Evolutionary conservation across 2,888 invertebrate genomes (phyloP).

Genomic region (Rotaria sp.): DNA sequence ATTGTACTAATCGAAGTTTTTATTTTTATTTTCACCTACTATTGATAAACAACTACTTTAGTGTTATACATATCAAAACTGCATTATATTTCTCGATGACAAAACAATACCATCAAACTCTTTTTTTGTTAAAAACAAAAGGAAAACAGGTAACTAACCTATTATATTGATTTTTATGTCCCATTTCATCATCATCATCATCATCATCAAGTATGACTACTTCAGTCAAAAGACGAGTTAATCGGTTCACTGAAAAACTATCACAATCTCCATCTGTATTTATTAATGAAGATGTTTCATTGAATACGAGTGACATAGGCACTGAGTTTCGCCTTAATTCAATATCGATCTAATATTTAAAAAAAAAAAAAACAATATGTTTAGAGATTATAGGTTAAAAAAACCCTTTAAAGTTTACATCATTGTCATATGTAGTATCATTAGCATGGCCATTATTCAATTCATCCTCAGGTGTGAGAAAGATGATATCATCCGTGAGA

Average conservation of each 20-base stretch:
- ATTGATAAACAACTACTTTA: no score
- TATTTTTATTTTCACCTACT: no score
- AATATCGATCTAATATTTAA: background rate
- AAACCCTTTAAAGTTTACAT: background rate
- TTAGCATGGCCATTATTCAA: no score
- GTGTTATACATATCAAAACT: no score
- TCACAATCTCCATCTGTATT: background rate
- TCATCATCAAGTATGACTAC: background rate
- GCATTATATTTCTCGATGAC: no score
- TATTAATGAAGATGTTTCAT: background rate
- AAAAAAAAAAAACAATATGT: background rate
- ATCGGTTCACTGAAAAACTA: background rate
- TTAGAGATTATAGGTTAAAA: no score
- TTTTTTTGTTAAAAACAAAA: no score
- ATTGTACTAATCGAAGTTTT: no score
- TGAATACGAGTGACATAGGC: background rate
- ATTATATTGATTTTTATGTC: background rate
- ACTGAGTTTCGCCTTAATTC: background rate
- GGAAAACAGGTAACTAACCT: background rate
- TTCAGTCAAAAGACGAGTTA: background rate
- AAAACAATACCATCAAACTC: no score
- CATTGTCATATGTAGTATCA: background rate
- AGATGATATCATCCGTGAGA: background rate
- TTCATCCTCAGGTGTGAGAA: background rate
- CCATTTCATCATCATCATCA: background rate